Evolutionary conservation across 2,888 invertebrate species (phyloP), one percentile per base, ranked within the genome.

Genomic region (Dioctria linearis): DNA sequence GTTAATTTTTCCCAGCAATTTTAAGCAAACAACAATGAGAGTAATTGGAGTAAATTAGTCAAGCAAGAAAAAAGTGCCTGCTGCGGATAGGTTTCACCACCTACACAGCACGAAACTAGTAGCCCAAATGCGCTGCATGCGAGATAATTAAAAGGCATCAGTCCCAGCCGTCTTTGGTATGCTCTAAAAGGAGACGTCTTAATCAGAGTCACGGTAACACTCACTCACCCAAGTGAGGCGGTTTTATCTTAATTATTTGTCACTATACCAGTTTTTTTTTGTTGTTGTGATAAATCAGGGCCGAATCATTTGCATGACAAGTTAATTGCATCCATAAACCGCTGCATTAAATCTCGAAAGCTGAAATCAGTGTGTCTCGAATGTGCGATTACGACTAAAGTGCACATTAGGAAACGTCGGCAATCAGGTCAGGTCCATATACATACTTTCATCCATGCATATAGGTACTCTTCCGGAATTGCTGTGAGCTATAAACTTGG

Each of bases 41-140:
- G 61, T 61, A 61, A 61, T 61, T 61, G 61, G 61, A 61, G 61
- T 61, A 61, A 39, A 61, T 61, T 61, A 61, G 61, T 61, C 61
- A 61, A 25, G 61, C 39, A 25, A 0, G 5, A 2, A 39, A 39
- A 25, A 61, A 61, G 61, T 61, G 61, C 8, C 37, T 8, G 54
- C 54, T n/a, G 11, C 37, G 39, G 51, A 51, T 51, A 6, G 11
- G 37, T 61, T 8, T 61, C 13, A 25, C 25, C 61, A 61, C 61
- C 61, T 39, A 61, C 61, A 37, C 6, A 4, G 11, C 49, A 6
- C 9, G 49, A 9, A 46, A 2, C 54, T 11, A n/a, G 54, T n/a
- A 8, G 54, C 8, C 3, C 4, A 54, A 54, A 54, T 54, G 9
- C 54, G 4, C 54, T 54, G 54, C 54, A 54, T n/a, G 3, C 54